Evolutionary conservation across 2,888 invertebrate genomes (phyloP).

Genomic region (Paralinhomoeus sp.): DNA sequence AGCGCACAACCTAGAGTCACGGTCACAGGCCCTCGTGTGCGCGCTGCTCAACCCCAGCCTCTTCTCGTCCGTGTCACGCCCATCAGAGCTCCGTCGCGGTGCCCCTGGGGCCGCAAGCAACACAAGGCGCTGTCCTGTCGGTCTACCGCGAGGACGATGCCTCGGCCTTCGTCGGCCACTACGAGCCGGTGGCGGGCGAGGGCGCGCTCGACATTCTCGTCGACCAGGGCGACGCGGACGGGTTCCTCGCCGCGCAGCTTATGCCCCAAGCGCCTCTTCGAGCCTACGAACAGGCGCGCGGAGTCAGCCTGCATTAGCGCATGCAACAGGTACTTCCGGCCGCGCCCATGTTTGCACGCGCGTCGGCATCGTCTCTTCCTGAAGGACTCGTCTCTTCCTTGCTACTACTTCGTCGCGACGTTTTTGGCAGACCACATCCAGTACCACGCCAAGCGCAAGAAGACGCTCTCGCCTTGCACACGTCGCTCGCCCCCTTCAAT

Average conservation of each 20-base stretch:
- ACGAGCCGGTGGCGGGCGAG: constrained; percentile 42
- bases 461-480: no score
- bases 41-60: constrained; percentile 68
- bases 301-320: constrained; percentile 14
- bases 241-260: constrained; percentile 9
- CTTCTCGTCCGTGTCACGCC: constrained; percentile 65
- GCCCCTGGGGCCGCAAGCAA: constrained; percentile 65
- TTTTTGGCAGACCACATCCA: constrained; percentile 76
- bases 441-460: constrained; percentile 63
- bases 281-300: constrained; percentile 44
- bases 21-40: constrained; percentile 42
- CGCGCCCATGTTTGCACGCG: no score
- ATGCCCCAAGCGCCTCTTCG: constrained; percentile 56
- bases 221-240: constrained; percentile 40
- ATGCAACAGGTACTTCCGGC: constrained; percentile 20
- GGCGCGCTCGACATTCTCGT: constrained; percentile 57
- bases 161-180: constrained; percentile 51
- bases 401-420: constrained; percentile 70
- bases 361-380: no score
- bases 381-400: constrained; percentile 74
- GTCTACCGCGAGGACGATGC: constrained; percentile 53
- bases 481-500: no score
- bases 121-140: constrained; percentile 46
- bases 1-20: no score
- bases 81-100: constrained; percentile 60